These are phyloP conservation scores for Ptychoptera contaminata DNA, from an alignment of 2,888 invertebrate species.

Conservation along the genomic window DNA sequence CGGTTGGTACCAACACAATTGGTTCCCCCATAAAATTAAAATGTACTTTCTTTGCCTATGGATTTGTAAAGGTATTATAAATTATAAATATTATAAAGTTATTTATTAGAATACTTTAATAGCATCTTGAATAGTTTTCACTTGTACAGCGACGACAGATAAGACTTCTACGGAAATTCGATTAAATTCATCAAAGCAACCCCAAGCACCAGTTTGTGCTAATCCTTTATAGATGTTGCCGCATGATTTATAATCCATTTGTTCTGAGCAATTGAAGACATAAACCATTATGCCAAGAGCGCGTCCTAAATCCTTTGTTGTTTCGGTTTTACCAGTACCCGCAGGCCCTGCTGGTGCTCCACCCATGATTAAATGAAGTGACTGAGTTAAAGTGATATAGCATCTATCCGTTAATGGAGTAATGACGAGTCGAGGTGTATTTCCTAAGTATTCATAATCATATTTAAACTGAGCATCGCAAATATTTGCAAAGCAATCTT, in stretches of 20 bases:
- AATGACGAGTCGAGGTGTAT: conserved; percentile 83
- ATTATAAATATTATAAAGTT: neutral
- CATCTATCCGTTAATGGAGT: conserved; percentile 91
- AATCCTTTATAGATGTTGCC: conserved; percentile 84
- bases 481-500: conserved; percentile 83
- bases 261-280: conserved; percentile 94
- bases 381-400: conserved; percentile 86
- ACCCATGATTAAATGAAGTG: conserved; percentile 84
- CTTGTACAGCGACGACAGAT: conserved; percentile 91
- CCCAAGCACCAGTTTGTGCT: conserved; percentile 67
- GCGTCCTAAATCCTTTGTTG: conserved; percentile 87
- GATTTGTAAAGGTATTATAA: neutral
- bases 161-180: conserved; percentile 87
- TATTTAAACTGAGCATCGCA: conserved; percentile 88
- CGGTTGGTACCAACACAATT: conserved; percentile 55
- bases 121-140: conserved; percentile 71
- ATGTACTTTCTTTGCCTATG: conserved; percentile 45
- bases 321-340: conserved; percentile 75
- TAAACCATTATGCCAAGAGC: conserved; percentile 93
- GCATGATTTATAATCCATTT: conserved; percentile 93
- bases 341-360: conserved; percentile 79
- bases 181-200: conserved; percentile 95
- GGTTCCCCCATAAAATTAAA: conserved; percentile 78
- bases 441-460: conserved; percentile 87
- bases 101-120: conserved; percentile 39